Base-by-base conservation (phyloP, 37 sponge, comb jelly and placozoan species). In the Agelas oroides region DNA sequence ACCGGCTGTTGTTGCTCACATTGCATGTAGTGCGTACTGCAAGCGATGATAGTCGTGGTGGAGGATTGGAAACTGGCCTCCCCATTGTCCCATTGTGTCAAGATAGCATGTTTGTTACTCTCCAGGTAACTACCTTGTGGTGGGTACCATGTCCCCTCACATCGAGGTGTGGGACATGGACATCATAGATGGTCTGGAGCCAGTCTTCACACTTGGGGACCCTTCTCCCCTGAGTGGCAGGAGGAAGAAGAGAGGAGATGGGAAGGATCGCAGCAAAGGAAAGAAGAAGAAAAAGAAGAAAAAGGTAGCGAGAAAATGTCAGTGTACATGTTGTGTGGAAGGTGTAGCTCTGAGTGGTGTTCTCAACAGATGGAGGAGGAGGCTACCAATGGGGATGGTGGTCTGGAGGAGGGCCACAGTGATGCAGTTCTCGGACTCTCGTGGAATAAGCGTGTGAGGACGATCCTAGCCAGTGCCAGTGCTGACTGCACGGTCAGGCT, bases 131-230 rank as follows among this genome's bases (percentile, higher is more conserved):
- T 86, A 88, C 68, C 21, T 98, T 1, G 97, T 91, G 0, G 81
- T 96, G n/a, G 99, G 95, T 0, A 90, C 78, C 21, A 96, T 96
- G 97, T 67, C 77, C 12, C 97, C 99, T 18, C 75, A 59, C 20
- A 92, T 98, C 52, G 97, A 96, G 62, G 81, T 98, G n/a, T 98
- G 99, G 99, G 94, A 98, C 77, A 39, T 98, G 69, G 99, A 98
- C 56, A 36, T 95, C 3, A 79, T 97, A 0, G 89, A 98, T 77
- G 83, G 71, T 0, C 30, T 91, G 58, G 97, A 98, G 70, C 99
- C 99, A 15, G 87, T 85, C 5, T 68, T 90, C 37, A 37, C 56
- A 15, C 89, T 98, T 20, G 99, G 99, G 5, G 66, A 87, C 40
- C 33, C 65, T 0, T n/a, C 68, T 23, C n/a, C 46, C 46, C 3